Evolutionary conservation across 1,140 invertebrate genomes (phyloP), one percentile per base, ranked within the genome.

Genomic region (Daktulosphaira vitifoliae): DNA sequence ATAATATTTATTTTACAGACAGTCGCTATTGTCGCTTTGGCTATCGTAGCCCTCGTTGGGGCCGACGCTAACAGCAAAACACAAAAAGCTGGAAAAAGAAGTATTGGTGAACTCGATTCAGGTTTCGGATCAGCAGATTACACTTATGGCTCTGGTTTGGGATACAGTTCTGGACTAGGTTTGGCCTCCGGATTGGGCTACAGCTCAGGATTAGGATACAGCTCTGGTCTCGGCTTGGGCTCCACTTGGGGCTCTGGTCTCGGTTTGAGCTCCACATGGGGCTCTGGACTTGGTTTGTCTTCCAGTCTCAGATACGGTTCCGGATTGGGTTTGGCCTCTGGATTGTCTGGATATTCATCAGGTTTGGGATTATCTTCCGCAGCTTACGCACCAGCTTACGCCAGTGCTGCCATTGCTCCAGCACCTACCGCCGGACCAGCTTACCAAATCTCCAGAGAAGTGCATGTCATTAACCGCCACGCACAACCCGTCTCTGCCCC

Each of bases 401-500:
- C 46, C 1, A 3, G 15, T 11, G 8, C 20, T 20, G 20, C 20
- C 9, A 25, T 22, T 4, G 44, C 56, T 13, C 26, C 39, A 16
- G 52, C 29, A 5, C 52, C 48, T 15, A 59, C 66, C 0, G 18
- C 26, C 2, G 66, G 48, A 11, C 49, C 48, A 0, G 15, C 48
- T 2, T 9, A 54, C 2, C 67, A 42, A 3, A 18, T 65, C 22
- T 54, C 49, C 20, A 53, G 39, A 22, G 59, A 65, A 49, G 62
- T 68, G 38, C 29, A 65, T 23, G 44, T 68, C 33, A 20, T 53
- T 29, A 56, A 68, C 51, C 51, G 59, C 20, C 39, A 65, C 25
- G 59, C 25, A 1, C 46, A 48, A 37, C 67, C 67, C 7, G 59
- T 68, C 1, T 33, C 67, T 6, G 39, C 62, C 7, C 67, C 67